Conservation (phyloP, 1,140 invertebrate genomes). For the Agraylea sexmaculata region DNA sequence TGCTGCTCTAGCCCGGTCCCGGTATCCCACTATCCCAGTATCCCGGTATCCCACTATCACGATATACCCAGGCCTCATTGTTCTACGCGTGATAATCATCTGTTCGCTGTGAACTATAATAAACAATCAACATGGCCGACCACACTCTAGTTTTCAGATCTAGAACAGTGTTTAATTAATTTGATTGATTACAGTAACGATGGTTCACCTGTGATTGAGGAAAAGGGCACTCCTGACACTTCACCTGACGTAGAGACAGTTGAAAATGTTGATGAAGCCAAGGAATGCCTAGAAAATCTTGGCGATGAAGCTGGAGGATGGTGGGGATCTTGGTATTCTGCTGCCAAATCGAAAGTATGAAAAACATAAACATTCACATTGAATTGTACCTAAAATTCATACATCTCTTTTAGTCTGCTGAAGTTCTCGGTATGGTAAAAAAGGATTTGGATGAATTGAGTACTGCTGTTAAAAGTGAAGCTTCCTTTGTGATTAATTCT, state of each 20-base stretch:
- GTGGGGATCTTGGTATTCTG: constrained; percentile 40
- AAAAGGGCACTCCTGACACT: neutral
- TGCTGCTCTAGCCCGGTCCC: neutral
- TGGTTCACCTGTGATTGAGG: neutral
- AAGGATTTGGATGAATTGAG: constrained; percentile 64
- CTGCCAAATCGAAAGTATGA: constrained; percentile 37
- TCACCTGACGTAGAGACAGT: constrained; percentile 36
- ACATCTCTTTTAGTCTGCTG: constrained; percentile 44
- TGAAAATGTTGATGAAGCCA: constrained; percentile 62
- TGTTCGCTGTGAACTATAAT: no score
- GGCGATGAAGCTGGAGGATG: constrained; percentile 29
- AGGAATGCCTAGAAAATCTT: constrained; percentile 24
- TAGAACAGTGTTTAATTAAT: neutral
- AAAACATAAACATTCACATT: neutral
- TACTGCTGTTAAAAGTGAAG: constrained; percentile 55
- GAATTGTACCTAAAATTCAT: constrained; percentile 5
- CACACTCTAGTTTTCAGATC: no score
- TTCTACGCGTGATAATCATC: no score
- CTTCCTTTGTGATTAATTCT: constrained; percentile 47
- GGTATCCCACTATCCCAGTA: no score
- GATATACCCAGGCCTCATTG: no score
- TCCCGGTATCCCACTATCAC: no score
- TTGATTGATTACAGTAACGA: neutral
- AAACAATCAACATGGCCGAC: neutral
- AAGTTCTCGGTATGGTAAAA: constrained; percentile 64